These are phyloP conservation scores for Dermatemys mawii DNA, from an alignment of 2,113 vertebrate species.

Conservation along the genomic window DNA sequence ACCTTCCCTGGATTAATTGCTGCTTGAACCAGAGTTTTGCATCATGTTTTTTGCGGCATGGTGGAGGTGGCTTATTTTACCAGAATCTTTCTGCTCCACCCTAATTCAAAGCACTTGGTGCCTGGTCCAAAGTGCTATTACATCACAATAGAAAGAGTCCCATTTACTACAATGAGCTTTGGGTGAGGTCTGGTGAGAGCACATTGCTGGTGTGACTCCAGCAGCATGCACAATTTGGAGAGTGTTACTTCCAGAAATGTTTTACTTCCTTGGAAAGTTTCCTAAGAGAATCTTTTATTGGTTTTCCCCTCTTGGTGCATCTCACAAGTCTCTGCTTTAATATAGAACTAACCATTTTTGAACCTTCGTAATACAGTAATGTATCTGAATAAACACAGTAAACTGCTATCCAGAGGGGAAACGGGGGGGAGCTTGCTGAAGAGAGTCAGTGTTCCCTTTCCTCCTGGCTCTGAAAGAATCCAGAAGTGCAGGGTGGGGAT, in stretches of 20 bases:
- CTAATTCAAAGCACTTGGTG: background rate
- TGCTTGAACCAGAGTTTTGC: background rate
- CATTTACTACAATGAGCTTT: background rate
- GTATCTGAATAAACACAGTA: background rate
- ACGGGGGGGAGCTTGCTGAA: background rate
- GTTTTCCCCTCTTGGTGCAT: background rate
- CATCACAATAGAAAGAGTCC: background rate
- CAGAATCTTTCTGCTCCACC: rapidly evolving
- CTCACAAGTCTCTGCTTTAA: background rate
- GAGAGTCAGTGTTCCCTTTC: background rate
- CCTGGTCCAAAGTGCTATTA: background rate
- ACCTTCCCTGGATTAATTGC: background rate
- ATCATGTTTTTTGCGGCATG: background rate
- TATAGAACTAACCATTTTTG: background rate
- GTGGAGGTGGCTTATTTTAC: background rate
- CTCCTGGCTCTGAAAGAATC: background rate
- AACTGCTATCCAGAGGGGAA: background rate
- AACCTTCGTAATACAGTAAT: background rate
- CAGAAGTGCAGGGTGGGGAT: background rate
- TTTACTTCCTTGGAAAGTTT: background rate
- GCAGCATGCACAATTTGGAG: background rate
- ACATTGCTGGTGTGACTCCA: background rate
- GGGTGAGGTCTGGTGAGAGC: background rate
- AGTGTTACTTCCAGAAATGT: background rate
- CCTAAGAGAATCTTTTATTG: background rate